Evolutionary conservation across 2,113 vertebrate genomes (phyloP).

Genomic region (Macroglossus sobrinus): DNA sequence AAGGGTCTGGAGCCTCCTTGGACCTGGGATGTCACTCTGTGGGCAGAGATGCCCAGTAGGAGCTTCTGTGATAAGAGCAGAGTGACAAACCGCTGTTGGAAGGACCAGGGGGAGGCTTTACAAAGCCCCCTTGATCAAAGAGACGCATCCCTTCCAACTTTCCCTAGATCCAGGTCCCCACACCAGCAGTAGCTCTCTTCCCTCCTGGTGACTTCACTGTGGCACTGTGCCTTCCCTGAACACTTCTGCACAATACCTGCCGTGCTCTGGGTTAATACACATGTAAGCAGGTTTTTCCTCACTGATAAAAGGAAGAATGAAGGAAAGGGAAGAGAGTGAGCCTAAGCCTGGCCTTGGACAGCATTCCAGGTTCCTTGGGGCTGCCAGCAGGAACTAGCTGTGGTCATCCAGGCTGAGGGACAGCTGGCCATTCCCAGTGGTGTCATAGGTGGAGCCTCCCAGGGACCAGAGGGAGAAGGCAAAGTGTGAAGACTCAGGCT

Average conservation of each 20-base stretch:
- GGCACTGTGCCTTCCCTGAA: background rate
- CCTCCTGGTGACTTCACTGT: fast-evolving
- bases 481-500: background rate
- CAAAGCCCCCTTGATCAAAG: background rate
- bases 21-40: fast-evolving
- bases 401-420: background rate
- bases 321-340: background rate
- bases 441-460: background rate
- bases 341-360: background rate
- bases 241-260: background rate
- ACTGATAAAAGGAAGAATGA: background rate
- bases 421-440: too few species aligned
- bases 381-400: background rate
- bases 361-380: background rate
- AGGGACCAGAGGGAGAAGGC: background rate
- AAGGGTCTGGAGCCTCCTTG: background rate
- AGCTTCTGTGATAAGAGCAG: background rate
- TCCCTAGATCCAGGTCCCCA: background rate
- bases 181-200: fast-evolving
- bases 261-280: background rate
- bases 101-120: too few species aligned
- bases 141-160: background rate
- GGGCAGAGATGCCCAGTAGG: background rate
- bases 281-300: background rate
- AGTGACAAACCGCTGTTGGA: background rate